These are phyloP conservation scores for Rhamnusium bicolor DNA, from an alignment of 2,888 invertebrate genomes.

Conservation along the genomic window DNA sequence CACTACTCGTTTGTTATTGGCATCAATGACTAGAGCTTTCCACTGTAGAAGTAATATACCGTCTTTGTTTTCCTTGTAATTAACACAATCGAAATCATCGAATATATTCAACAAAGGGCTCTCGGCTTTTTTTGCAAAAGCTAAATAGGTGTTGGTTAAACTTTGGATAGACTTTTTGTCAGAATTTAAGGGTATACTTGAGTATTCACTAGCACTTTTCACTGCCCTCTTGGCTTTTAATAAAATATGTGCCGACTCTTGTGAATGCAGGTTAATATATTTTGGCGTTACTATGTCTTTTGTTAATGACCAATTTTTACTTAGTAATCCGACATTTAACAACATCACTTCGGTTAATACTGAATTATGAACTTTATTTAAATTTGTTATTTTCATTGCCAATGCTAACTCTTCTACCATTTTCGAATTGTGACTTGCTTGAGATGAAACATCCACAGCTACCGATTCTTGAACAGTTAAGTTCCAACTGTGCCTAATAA, in stretches of 20 bases:
- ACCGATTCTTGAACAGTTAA: slow-evolving; percentile 77
- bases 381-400: slow-evolving; percentile 80
- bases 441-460: slow-evolving; percentile 72
- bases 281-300: slow-evolving; percentile 63
- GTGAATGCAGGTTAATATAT: slow-evolving; percentile 70
- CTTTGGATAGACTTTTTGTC: slow-evolving; percentile 59
- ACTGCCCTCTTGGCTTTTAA: slow-evolving; percentile 70
- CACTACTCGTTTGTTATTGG: slow-evolving; percentile 73
- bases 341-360: slow-evolving; percentile 74
- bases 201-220: slow-evolving; percentile 60
- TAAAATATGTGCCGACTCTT: slow-evolving; percentile 73
- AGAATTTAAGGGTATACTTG: slow-evolving; percentile 64
- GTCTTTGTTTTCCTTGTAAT: slow-evolving; percentile 58
- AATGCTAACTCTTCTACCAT: slow-evolving; percentile 76
- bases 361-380: slow-evolving; percentile 77
- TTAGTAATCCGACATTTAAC: slow-evolving; percentile 76
- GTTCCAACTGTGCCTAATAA: slow-evolving; percentile 79
- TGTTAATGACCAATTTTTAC: slow-evolving; percentile 76
- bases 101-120: slow-evolving; percentile 63
- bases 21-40: slow-evolving; percentile 71
- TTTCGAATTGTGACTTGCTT: slow-evolving; percentile 70
- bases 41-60: slow-evolving; percentile 67
- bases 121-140: slow-evolving; percentile 70
- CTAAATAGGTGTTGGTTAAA: slow-evolving; percentile 67
- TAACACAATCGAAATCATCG: slow-evolving; percentile 53